Conservation (phyloP, 2,888 invertebrate species). For the Andrena minutula region DNA sequence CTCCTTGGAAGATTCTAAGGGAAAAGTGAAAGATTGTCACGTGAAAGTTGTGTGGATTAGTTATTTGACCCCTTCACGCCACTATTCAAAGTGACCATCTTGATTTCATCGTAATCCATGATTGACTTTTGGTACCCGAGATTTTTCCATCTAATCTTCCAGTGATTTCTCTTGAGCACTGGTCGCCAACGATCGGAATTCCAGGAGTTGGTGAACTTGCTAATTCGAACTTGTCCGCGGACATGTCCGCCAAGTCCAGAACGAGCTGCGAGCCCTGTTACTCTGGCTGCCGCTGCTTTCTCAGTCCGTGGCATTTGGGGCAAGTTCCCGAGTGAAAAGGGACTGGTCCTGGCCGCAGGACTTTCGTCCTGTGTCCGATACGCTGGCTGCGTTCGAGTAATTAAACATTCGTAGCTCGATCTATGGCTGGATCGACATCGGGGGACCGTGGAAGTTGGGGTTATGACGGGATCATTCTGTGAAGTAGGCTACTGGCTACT, state of each 20-base stretch:
- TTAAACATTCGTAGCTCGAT: constrained; percentile 51
- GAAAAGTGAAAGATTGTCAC: too few species aligned
- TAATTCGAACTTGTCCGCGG: constrained; percentile 78
- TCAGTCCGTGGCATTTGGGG: constrained; percentile 47
- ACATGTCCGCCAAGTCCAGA: constrained; percentile 69
- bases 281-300: constrained; percentile 26
- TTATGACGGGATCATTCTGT: not conserved
- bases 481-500: too few species aligned
- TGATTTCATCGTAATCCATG: too few species aligned
- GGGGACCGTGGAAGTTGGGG: not conserved
- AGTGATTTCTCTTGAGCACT: not conserved
- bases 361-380: constrained; percentile 19
- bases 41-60: too few species aligned
- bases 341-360: constrained; percentile 29
- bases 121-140: too few species aligned
- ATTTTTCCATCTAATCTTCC: not conserved
- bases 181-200: constrained; percentile 70
- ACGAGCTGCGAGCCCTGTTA: constrained; percentile 66
- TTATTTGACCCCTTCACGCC: too few species aligned
- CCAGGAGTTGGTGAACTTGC: constrained; percentile 78
- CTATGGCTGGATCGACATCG: not conserved
- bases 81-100: too few species aligned
- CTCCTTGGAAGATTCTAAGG: too few species aligned
- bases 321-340: constrained; percentile 41
- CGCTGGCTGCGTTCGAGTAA: constrained; percentile 31